phyloP scores from a whole-genome alignment of 2,797 vertebrate genomes.

The Cheirogaleus major region DNA sequence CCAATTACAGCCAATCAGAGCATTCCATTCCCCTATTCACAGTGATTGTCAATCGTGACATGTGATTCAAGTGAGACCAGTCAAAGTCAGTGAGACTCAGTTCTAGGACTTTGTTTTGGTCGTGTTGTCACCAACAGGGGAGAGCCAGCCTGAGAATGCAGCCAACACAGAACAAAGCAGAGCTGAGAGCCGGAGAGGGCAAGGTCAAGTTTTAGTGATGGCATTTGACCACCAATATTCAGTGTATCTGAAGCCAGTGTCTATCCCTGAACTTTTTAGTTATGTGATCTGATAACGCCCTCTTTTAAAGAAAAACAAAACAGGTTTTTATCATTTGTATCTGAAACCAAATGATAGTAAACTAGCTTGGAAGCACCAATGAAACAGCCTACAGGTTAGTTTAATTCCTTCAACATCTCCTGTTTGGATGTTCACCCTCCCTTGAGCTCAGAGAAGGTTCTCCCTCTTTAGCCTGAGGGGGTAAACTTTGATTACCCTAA shows the following conservation, averaged over 20 bases:
- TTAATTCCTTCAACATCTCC: neutral
- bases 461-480: neutral
- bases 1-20: neutral
- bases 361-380: neutral
- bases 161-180: neutral
- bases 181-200: neutral
- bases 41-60: neutral
- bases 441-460: neutral
- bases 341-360: neutral
- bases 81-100: neutral
- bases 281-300: neutral
- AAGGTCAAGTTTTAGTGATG: neutral
- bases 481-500: neutral
- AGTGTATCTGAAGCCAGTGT: neutral
- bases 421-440: neutral
- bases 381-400: neutral
- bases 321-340: neutral
- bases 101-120: neutral
- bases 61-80: neutral
- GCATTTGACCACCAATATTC: neutral
- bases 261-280: neutral
- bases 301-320: neutral
- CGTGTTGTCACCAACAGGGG: neutral
- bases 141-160: neutral
- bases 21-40: neutral